Percentiles rank a stretch among this genome's conserved stretches.
Evolutionary conservation across 2,888 invertebrate genomes (phyloP).

Genomic region (Scaptomyza cyrtandrae): DNA sequence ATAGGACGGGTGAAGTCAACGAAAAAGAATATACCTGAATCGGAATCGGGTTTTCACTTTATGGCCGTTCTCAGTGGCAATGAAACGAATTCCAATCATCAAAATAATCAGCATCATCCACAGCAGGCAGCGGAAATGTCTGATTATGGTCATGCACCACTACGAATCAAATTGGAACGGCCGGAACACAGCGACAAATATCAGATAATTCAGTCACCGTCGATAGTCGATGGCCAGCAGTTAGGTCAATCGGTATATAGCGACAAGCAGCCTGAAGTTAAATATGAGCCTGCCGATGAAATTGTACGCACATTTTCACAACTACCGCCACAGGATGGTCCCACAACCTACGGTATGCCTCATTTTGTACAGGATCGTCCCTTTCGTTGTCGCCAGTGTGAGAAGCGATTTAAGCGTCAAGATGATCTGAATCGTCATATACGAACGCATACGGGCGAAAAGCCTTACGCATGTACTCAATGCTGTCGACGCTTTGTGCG

Average conservation of each 20-base stretch:
- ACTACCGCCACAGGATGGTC: constrained; percentile 68
- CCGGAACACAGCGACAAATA: constrained; percentile 70
- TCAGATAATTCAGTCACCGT: constrained; percentile 53
- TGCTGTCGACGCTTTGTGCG: constrained; percentile 81
- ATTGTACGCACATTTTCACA: constrained; percentile 65
- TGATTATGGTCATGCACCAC: constrained; percentile 54
- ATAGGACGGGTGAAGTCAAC: constrained; percentile 40
- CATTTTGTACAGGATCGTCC: constrained; percentile 76
- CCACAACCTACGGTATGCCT: constrained; percentile 73
- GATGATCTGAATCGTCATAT: constrained; percentile 82
- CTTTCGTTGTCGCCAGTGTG: constrained; percentile 73
- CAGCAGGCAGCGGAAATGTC: constrained; percentile 32
- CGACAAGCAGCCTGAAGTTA: constrained; percentile 62
- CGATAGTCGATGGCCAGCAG: constrained; percentile 53
- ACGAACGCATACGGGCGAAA: constrained; percentile 82
- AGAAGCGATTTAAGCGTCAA: constrained; percentile 80
- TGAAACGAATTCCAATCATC: constrained; percentile 35
- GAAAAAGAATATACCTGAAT: constrained; percentile 45
- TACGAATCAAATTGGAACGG: constrained; percentile 75
- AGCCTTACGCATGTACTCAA: constrained; percentile 77
- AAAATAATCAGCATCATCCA: constrained; percentile 49
- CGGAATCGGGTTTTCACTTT: constrained; percentile 71
- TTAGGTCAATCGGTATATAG: constrained; percentile 51
- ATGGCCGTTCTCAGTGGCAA: constrained; percentile 65
- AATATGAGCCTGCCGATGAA: constrained; percentile 66